Base-by-base conservation (phyloP, 1,140 invertebrate genomes). In the Heterodera schachtii region DNA sequence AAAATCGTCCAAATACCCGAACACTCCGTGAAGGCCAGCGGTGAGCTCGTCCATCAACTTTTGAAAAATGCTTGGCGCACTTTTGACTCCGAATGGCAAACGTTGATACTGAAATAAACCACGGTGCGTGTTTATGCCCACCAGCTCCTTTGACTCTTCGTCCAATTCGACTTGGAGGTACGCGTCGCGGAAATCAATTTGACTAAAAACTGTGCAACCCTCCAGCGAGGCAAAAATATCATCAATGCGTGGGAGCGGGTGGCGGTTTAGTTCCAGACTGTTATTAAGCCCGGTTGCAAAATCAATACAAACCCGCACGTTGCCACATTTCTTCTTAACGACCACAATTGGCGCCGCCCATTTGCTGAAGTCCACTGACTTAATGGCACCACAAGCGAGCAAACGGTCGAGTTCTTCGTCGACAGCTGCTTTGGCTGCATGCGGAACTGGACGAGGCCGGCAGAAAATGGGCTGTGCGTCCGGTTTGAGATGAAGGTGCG, bases 301-400 rank as follows among this genome's bases (percentile, higher is more conserved):
- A 82, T 89, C 86, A 76, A 80, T 82, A 79, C 90, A 91, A 0
- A 91, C 60, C n/a, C 90, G 75, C 5, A 90, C 86, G 41, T 64
- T 43, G 21, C 77, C 75, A 49, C 21, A 66, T 43, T 77, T 77
- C 13, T 77, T 77, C 31, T 64, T 69, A 7, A 77, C 75, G 4
- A 57, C 75, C 3, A 77, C 19, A 7, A 77, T 77, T 19, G 75
- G 75, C 52, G 91, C 88, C 13, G 89, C 90, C 90, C 90, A 92
- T 90, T 89, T 89, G 77, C 84, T 64, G 83, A 82, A 64, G 41
- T 86, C 74, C 31, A 91, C 83, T 47, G 73, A 80, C 78, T 81
- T 75, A 21, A 91, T 84, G 11, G 84, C 83, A 0, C 86, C 84
- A 70, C 77, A 66, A 11, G 60, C 16, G 67, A 79, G 46, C 44